Evolutionary conservation across 2,888 invertebrate species (phyloP).

Genomic region (Myopa testacea): DNA sequence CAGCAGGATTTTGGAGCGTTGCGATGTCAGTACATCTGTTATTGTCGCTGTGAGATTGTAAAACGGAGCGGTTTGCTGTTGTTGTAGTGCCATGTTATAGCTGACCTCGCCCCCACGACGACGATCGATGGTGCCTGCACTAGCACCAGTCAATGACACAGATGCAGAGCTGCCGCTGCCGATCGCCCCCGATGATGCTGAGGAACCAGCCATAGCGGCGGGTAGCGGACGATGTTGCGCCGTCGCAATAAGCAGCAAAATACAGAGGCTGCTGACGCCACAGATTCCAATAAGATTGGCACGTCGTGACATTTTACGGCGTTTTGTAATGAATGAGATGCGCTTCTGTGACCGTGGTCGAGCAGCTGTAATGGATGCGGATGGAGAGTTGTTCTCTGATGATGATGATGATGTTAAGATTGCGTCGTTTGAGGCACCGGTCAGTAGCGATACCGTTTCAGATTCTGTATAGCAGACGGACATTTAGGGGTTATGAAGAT

Average conservation of each 20-base stretch:
- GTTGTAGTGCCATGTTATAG: constrained; percentile 18
- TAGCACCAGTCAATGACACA: constrained; percentile 50
- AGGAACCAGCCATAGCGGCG: constrained; percentile 54
- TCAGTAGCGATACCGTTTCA: constrained; percentile 58
- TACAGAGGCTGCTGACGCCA: constrained; percentile 67
- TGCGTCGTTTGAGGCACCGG: constrained; percentile 49
- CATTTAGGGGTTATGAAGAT: constrained; percentile 14
- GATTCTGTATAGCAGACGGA: constrained; percentile 32
- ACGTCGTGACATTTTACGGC: constrained; percentile 66
- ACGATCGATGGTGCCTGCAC: constrained; percentile 13
- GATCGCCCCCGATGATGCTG: constrained; percentile 45
- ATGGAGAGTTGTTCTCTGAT: neutral
- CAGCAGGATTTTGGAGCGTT: constrained; percentile 70
- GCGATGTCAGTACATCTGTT: constrained; percentile 72
- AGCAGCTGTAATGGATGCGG: constrained; percentile 23
- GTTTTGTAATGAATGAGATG: constrained; percentile 56
- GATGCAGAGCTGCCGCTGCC: constrained; percentile 47
- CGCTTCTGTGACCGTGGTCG: constrained; percentile 59
- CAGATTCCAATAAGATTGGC: constrained; percentile 68
- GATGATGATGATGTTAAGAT: neutral
- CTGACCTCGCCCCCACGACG: constrained; percentile 14
- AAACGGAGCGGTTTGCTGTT: constrained; percentile 46
- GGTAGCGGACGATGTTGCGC: constrained; percentile 66
- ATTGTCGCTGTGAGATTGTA: constrained; percentile 69
- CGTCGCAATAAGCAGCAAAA: constrained; percentile 68